Evolutionary conservation across 2,888 invertebrate species (phyloP).

Genomic region (Thereva nobilitata): DNA sequence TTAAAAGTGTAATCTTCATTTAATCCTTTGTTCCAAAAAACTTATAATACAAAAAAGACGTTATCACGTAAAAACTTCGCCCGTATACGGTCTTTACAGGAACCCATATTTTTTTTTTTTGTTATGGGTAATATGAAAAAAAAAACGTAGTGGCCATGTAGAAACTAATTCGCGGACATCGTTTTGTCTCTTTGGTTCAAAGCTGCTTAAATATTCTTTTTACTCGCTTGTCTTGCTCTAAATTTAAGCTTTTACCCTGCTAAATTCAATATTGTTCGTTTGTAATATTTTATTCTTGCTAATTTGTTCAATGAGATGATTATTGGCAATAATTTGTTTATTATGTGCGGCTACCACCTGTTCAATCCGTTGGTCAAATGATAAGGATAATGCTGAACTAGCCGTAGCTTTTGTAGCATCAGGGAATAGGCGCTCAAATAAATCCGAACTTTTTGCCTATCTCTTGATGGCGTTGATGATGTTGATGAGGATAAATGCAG

Average conservation of each 20-base stretch:
- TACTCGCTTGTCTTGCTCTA: not conserved
- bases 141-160: no score
- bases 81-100: no score
- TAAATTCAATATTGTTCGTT: conserved; percentile 43
- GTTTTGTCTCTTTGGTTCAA: not conserved
- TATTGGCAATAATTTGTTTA: conserved; percentile 47
- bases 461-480: conserved; percentile 41
- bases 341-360: conserved; percentile 53
- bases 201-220: conserved; percentile 1
- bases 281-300: conserved; percentile 1
- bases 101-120: no score
- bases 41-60: no score
- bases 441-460: conserved; percentile 53
- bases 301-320: conserved; percentile 38
- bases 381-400: conserved; percentile 50
- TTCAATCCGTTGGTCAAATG: conserved; percentile 56
- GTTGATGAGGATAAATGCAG: not conserved
- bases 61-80: no score
- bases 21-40: no score
- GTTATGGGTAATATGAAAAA: no score
- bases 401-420: conserved; percentile 52
- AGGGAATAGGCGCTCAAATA: conserved; percentile 55
- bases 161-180: no score
- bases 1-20: no score
- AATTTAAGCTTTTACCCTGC: not conserved